phyloP scores from a whole-genome alignment of 2,797 vertebrate species.

The Leptatherina wallacei region DNA sequence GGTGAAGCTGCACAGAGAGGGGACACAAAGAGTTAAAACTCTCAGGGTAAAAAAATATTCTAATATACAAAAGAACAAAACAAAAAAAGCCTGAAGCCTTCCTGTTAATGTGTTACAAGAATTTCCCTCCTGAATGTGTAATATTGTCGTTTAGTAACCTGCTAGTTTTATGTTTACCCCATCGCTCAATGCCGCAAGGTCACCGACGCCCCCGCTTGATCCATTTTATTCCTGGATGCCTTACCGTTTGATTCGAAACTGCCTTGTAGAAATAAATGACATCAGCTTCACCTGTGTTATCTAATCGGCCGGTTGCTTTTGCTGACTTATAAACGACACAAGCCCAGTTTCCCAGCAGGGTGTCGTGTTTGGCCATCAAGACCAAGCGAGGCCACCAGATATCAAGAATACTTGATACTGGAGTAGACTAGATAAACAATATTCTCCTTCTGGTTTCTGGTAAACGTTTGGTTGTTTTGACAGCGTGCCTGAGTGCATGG shows the following conservation, averaged over 20 bases:
- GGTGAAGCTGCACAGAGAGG: constrained; percentile 79
- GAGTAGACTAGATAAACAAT: constrained; percentile 46
- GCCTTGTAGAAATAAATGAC: constrained; percentile 64
- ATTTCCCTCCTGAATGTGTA: constrained; percentile 6
- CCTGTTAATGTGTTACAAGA: constrained; percentile 48
- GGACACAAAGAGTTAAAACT: constrained; percentile 27
- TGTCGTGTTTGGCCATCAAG: constrained; percentile 54
- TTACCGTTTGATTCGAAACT: constrained; percentile 52
- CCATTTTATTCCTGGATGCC: constrained; percentile 60
- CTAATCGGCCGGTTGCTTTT: constrained; percentile 13
- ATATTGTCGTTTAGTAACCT: constrained; percentile 42
- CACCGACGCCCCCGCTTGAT: constrained; percentile 38
- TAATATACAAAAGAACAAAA: background rate
- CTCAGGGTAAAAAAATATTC: constrained; percentile 16
- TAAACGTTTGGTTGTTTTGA: constrained; percentile 41
- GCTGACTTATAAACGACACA: constrained; percentile 53
- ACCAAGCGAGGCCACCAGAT: constrained; percentile 59
- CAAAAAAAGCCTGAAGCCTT: constrained; percentile 10
- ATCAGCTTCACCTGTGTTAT: constrained; percentile 63
- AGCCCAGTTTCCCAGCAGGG: constrained; percentile 53
- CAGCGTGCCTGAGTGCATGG: constrained; percentile 22
- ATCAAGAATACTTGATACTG: constrained; percentile 46
- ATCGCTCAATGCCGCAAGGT: constrained; percentile 34
- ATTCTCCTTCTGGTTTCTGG: constrained; percentile 44
- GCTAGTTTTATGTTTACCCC: constrained; percentile 44